phyloP scores from a whole-genome alignment of 2,113 vertebrate species.

The Indicator indicator region DNA sequence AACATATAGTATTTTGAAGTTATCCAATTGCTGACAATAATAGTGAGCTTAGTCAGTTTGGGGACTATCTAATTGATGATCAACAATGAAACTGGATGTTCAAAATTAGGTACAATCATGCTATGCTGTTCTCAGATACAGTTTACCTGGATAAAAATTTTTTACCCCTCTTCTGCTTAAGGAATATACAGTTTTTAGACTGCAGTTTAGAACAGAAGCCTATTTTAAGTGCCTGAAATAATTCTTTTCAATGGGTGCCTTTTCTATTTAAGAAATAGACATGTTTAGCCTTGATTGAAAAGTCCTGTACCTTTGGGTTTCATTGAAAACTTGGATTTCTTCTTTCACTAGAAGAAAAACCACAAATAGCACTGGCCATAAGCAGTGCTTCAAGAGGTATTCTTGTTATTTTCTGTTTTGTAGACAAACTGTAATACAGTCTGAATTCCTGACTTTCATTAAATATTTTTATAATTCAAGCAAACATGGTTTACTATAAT shows the following conservation, averaged over 20 bases:
- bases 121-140: not conserved
- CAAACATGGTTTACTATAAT: not conserved
- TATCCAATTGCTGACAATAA: not conserved
- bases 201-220: not conserved
- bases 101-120: not conserved
- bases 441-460: not conserved
- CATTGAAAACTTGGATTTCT: not conserved
- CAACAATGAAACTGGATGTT: not conserved
- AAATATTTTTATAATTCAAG: not conserved
- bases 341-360: not conserved
- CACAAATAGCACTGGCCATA: rapidly evolving
- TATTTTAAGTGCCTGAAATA: not conserved
- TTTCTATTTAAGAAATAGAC: not conserved
- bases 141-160: not conserved
- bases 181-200: not conserved
- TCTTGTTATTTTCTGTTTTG: not conserved
- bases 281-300: not conserved
- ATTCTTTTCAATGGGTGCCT: not conserved
- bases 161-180: not conserved
- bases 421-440: not conserved
- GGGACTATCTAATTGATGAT: not conserved
- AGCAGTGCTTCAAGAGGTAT: not conserved
- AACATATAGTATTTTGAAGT: not conserved
- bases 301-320: not conserved
- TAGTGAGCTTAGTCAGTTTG: not conserved